These are phyloP conservation scores for Cuniculus paca DNA, from an alignment of 2,797 vertebrate genomes.

Conservation along the genomic window DNA sequence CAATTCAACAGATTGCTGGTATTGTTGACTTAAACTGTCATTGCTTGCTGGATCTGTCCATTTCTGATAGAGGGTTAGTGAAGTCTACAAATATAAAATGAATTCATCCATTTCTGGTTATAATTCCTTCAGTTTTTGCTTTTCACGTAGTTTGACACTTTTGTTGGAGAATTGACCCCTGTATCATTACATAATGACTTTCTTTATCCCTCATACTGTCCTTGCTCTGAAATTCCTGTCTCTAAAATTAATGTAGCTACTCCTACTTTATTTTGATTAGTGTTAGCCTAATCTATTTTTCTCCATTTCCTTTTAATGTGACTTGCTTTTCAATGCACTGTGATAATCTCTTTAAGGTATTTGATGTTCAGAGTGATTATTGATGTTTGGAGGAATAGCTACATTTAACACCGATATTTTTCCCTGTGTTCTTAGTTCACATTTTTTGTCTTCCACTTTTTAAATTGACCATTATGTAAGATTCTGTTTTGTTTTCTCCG, in stretches of 20 bases:
- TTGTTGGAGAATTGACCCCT: neutral
- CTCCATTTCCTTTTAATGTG: neutral
- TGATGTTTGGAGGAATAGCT: neutral
- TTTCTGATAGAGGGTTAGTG: neutral
- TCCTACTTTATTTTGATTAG: neutral
- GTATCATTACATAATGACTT: neutral
- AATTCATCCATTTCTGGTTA: neutral
- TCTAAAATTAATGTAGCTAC: neutral
- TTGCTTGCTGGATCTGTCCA: neutral
- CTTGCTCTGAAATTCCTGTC: neutral
- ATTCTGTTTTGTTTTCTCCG: neutral
- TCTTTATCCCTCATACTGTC: neutral
- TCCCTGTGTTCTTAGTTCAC: neutral
- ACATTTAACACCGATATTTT: neutral
- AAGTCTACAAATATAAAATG: neutral
- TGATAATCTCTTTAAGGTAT: neutral
- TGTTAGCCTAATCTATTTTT: neutral
- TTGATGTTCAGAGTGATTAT: neutral
- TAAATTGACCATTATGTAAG: neutral
- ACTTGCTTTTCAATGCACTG: neutral
- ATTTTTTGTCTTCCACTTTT: neutral
- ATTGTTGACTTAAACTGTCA: neutral
- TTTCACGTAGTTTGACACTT: neutral
- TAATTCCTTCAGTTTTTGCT: neutral
- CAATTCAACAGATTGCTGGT: neutral